Conservation (phyloP, 2,797 vertebrate species). For the Strix occidentalis region DNA sequence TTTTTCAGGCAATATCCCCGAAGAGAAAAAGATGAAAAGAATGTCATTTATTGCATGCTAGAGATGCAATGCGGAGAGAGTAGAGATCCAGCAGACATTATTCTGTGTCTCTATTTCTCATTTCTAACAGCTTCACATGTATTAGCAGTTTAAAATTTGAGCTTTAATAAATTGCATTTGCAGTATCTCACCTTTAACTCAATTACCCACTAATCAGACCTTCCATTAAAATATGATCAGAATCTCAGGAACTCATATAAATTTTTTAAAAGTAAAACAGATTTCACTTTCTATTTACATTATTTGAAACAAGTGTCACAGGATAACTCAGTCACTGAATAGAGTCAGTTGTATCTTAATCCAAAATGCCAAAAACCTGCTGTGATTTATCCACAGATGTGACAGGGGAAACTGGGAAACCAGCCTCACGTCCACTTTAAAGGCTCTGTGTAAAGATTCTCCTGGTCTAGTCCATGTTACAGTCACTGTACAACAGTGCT, state of each 20-base stretch:
- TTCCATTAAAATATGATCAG: background rate
- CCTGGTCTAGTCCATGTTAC: background rate
- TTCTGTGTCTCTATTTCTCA: background rate
- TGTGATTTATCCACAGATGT: background rate
- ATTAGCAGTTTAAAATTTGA: background rate
- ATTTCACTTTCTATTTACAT: background rate
- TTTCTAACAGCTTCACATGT: background rate
- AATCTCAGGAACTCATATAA: background rate
- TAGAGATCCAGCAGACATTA: background rate
- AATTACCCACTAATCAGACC: background rate
- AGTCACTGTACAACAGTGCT: background rate
- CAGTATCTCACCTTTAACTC: background rate
- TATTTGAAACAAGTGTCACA: background rate
- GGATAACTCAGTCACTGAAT: background rate
- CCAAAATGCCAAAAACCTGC: background rate
- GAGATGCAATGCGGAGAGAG: background rate
- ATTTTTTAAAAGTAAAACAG: background rate
- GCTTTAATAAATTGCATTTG: background rate
- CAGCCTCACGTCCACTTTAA: background rate
- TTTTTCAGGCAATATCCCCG: background rate
- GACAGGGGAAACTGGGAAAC: background rate
- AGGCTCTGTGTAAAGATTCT: background rate
- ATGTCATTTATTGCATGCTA: background rate
- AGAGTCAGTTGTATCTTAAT: background rate
- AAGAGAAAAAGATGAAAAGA: background rate